These are phyloP conservation scores for Eidolon helvum DNA, from an alignment of 2,113 vertebrate species.

Conservation along the genomic window DNA sequence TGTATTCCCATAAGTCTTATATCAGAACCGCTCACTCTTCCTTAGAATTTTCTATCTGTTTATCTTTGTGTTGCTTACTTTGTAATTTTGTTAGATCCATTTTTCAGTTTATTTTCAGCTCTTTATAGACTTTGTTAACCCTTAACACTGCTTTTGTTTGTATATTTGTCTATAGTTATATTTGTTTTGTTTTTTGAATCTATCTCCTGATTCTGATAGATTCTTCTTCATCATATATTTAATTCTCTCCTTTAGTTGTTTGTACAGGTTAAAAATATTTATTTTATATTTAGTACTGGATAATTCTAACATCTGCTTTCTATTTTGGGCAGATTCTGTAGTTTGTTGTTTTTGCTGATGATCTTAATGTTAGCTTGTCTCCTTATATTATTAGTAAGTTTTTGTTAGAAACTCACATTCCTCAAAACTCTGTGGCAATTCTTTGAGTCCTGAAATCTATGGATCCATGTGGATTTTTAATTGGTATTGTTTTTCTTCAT, in stretches of 20 bases:
- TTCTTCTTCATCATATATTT: neutral
- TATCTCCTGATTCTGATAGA: neutral
- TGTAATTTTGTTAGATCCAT: neutral
- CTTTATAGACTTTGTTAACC: neutral
- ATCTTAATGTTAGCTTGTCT: neutral
- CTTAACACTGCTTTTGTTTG: neutral
- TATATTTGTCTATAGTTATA: neutral
- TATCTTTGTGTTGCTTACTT: neutral
- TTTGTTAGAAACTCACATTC: neutral
- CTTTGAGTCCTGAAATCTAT: neutral
- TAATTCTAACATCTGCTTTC: neutral
- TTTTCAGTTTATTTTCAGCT: neutral
- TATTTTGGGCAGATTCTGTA: neutral
- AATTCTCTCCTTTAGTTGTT: neutral
- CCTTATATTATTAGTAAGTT: neutral
- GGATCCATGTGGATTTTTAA: neutral
- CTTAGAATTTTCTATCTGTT: neutral
- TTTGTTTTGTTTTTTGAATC: neutral
- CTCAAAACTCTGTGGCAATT: neutral
- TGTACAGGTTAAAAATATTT: neutral
- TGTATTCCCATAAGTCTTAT: neutral
- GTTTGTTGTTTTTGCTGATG: neutral
- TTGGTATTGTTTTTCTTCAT: neutral
- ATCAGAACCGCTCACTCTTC: neutral
- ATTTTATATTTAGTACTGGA: neutral